Evolutionary conservation across 1,140 invertebrate species (phyloP).

Genomic region (Mamestra configurata): DNA sequence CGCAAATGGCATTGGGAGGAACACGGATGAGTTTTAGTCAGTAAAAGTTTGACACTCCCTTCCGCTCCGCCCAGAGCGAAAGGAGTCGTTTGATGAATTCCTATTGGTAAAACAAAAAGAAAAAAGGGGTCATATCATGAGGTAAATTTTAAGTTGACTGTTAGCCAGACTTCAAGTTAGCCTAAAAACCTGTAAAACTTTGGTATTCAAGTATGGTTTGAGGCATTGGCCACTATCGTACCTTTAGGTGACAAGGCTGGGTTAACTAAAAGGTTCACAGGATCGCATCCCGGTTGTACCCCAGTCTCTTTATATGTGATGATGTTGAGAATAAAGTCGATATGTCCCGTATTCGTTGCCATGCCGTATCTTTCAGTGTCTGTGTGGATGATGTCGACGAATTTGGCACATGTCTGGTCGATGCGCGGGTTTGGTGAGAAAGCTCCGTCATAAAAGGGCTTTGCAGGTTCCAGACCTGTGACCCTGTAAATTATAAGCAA

Average conservation of each 20-base stretch:
- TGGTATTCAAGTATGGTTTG: too few relatives aligned
- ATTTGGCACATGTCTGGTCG: slow-evolving; percentile 82
- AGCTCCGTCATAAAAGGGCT: slow-evolving; percentile 51
- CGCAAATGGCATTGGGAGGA: too few relatives aligned
- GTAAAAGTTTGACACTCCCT: too few relatives aligned
- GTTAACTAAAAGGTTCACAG: neutral
- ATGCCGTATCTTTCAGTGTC: slow-evolving; percentile 82
- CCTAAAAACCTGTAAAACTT: too few relatives aligned
- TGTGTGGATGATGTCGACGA: slow-evolving; percentile 89
- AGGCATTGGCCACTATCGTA: too few relatives aligned
- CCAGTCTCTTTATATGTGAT: neutral
- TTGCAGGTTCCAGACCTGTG: slow-evolving; percentile 62
- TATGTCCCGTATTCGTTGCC: neutral
- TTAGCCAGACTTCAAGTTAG: too few relatives aligned
- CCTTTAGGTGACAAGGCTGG: neutral
- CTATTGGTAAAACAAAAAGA: too few relatives aligned
- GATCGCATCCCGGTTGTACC: neutral
- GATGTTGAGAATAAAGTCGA: neutral
- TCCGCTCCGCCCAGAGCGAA: too few relatives aligned
- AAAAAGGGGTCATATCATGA: too few relatives aligned
- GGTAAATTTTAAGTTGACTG: too few relatives aligned
- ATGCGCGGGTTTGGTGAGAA: slow-evolving; percentile 10
- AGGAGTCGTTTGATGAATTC: too few relatives aligned
- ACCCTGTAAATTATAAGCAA: slow-evolving; percentile 49
- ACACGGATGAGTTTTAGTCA: too few relatives aligned